Conservation (phyloP, 37 sponge, comb jelly and placozoan species). For the Ephydatia muelleri region DNA sequence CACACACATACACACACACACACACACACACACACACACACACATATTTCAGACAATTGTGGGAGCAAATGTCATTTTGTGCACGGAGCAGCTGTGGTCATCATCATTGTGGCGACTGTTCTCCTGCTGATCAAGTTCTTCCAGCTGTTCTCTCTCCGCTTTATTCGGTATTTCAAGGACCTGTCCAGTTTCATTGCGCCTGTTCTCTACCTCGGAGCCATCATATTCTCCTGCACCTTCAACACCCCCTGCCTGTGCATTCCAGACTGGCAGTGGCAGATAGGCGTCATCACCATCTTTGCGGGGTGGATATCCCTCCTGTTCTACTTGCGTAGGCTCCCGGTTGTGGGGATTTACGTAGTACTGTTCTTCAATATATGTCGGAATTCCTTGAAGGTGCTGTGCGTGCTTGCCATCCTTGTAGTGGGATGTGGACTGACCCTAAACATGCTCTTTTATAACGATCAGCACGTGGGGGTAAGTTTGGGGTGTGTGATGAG, state of each 20-base stretch:
- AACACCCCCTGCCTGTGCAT: conserved; percentile 24
- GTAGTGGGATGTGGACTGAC: conserved; percentile 88
- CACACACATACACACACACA: no score
- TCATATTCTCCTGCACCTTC: conserved; percentile 54
- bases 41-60: background rate
- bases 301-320: conserved; percentile 91
- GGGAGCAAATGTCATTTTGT: no score
- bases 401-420: conserved; percentile 78
- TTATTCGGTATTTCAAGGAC: conserved; percentile 38
- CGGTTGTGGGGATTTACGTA: conserved; percentile 87
- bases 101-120: conserved; percentile 50
- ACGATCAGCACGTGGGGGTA: background rate
- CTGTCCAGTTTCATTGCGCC: conserved; percentile 71
- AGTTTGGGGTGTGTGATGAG: no score
- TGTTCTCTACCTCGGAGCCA: conserved; percentile 22
- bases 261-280: conserved; percentile 79
- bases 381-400: conserved; percentile 83
- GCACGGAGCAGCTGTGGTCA: conserved; percentile 19
- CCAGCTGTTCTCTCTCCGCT: conserved; percentile 50
- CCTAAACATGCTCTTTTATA: conserved; percentile 87
- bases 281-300: conserved; percentile 87
- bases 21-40: no score
- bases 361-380: conserved; percentile 92
- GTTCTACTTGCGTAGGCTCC: conserved; percentile 75
- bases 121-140: conserved; percentile 55